These are phyloP conservation scores for Oreonectes daqikongensis DNA, from an alignment of 2,797 vertebrate species.

Conservation along the genomic window DNA sequence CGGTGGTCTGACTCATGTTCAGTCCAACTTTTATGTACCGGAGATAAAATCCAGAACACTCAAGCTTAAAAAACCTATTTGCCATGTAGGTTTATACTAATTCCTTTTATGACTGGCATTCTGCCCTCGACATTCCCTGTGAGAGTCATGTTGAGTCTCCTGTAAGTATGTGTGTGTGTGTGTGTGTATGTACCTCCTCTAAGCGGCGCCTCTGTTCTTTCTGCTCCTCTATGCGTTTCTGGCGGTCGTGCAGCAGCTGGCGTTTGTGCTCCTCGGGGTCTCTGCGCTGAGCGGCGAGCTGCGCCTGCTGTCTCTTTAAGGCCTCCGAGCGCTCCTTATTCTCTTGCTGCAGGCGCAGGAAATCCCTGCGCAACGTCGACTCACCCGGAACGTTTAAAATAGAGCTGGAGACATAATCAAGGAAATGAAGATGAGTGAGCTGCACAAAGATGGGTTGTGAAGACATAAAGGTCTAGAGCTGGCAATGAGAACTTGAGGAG, in stretches of 20 bases:
- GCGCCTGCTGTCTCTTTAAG: constrained; percentile 85
- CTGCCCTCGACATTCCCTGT: neutral
- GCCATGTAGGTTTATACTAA: neutral
- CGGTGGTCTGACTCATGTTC: neutral
- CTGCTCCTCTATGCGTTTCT: constrained; percentile 91
- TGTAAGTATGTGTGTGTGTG: no score
- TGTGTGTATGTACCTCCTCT: constrained; percentile 79
- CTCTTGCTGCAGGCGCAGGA: constrained; percentile 91
- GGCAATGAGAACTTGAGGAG: constrained; percentile 8
- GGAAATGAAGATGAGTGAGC: constrained; percentile 1
- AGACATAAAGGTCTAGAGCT: neutral
- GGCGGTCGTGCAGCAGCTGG: constrained; percentile 88
- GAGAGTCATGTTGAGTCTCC: neutral
- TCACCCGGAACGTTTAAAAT: constrained; percentile 93
- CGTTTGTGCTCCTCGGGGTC: constrained; percentile 91
- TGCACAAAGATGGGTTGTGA: neutral
- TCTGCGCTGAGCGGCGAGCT: constrained; percentile 83
- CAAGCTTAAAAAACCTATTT: neutral
- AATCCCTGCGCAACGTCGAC: constrained; percentile 89
- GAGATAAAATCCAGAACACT: constrained; percentile 3
- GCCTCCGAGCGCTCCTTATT: constrained; percentile 90
- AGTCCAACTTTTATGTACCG: neutral
- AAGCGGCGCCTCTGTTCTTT: constrained; percentile 90
- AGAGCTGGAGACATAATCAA: constrained; percentile 73
- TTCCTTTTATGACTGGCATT: neutral